phyloP scores from a whole-genome alignment of 2,888 invertebrate species.

The Cantharis rufa region DNA sequence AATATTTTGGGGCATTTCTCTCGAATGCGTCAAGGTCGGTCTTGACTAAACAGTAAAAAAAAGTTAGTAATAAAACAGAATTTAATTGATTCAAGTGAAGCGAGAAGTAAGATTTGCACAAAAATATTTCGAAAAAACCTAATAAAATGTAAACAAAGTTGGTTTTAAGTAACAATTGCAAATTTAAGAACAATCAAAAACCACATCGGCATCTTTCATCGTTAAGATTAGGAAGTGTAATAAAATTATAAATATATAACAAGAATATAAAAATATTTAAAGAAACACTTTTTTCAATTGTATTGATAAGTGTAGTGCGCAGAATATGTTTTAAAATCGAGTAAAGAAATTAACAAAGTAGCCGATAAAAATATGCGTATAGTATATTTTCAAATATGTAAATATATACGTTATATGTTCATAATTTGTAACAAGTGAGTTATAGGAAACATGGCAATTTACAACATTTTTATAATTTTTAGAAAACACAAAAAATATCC shows the following conservation, averaged over 20 bases:
- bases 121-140: not conserved
- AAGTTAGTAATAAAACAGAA: not conserved
- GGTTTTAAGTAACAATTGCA: not conserved
- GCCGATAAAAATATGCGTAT: not conserved
- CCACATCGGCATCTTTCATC: not conserved
- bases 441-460: not conserved
- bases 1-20: not conserved
- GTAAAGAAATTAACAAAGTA: not conserved
- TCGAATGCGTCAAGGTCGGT: not conserved
- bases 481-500: not conserved
- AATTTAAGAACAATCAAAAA: not conserved
- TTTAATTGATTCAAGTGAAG: not conserved
- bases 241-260: not conserved
- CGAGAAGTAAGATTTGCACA: not conserved
- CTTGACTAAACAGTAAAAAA: not conserved
- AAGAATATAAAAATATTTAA: not conserved
- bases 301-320: not conserved
- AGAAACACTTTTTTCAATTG: not conserved
- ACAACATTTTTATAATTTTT: not conserved
- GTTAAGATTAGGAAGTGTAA: not conserved
- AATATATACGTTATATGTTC: not conserved
- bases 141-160: not conserved
- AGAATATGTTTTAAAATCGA: not conserved
- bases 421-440: not conserved
- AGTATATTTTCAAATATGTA: not conserved